phyloP scores from a whole-genome alignment of 2,888 invertebrate species.

The Trichopria drosophilae region DNA sequence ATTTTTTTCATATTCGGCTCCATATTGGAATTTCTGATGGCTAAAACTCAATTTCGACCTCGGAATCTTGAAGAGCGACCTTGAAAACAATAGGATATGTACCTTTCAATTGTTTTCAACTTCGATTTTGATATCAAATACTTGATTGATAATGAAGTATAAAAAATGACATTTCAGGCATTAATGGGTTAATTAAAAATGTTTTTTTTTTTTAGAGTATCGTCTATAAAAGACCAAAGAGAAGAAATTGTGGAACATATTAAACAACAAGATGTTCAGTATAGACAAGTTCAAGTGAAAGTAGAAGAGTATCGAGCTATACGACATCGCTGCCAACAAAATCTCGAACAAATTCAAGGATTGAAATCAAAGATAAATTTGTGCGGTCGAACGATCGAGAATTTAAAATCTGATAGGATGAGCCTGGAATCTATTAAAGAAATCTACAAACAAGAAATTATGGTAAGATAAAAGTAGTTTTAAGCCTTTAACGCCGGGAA shows the following conservation, averaged over 20 bases:
- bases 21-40: too few relatives aligned
- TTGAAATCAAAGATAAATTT: slow-evolving; percentile 45
- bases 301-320: slow-evolving; percentile 40
- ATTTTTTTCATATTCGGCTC: too few relatives aligned
- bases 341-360: slow-evolving; percentile 40
- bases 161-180: too few relatives aligned
- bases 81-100: too few relatives aligned
- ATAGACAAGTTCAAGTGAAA: slow-evolving; percentile 35
- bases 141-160: too few relatives aligned
- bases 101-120: too few relatives aligned
- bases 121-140: too few relatives aligned
- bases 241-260: slow-evolving; percentile 41
- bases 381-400: slow-evolving; percentile 42
- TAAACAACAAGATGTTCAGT: slow-evolving; percentile 44
- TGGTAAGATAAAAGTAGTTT: too few relatives aligned
- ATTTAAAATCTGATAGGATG: slow-evolving; percentile 48
- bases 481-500: too few relatives aligned
- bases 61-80: too few relatives aligned
- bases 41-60: too few relatives aligned
- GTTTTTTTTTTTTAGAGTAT: slow-evolving; percentile 50
- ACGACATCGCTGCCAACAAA: slow-evolving; percentile 38
- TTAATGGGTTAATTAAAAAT: too few relatives aligned
- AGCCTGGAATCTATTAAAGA: slow-evolving; percentile 46
- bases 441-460: slow-evolving; percentile 38
- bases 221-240: slow-evolving; percentile 38